Evolutionary conservation across 1,140 invertebrate species (phyloP).

Genomic region (Aricia agestis): DNA sequence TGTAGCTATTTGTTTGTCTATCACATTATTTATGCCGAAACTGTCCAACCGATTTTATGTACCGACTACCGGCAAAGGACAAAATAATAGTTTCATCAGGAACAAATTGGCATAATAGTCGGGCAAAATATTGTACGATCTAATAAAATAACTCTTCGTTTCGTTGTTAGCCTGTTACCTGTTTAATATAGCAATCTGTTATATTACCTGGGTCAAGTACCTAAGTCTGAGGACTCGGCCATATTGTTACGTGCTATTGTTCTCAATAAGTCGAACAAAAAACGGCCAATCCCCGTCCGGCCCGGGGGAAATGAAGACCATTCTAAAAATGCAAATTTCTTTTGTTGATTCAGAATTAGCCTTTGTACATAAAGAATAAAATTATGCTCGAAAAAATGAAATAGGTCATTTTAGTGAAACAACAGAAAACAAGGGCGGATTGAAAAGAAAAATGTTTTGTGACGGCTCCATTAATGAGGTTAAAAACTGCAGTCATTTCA

Average conservation of each 20-base stretch:
- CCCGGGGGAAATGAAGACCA: conserved; percentile 34
- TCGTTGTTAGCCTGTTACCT: no score
- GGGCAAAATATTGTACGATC: no score
- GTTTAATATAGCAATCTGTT: no score
- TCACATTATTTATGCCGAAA: no score
- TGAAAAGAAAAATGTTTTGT: neutral
- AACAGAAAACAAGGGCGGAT: conserved; percentile 3
- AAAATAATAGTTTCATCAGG: no score
- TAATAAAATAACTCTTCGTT: no score
- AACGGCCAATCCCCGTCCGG: conserved; percentile 35
- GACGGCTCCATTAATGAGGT: neutral
- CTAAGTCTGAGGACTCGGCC: conserved; percentile 4
- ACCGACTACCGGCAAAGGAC: no score
- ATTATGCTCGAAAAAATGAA: conserved; percentile 25
- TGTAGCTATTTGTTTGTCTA: no score
- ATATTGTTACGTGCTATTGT: conserved; percentile 35
- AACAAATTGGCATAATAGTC: no score
- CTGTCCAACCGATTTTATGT: no score
- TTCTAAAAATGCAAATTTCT: conserved; percentile 40
- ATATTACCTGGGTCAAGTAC: neutral
- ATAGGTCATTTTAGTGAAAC: neutral
- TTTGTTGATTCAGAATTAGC: conserved; percentile 30
- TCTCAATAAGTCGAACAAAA: conserved; percentile 29
- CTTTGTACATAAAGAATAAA: conserved; percentile 27
- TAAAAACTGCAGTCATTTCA: neutral